Conservation (phyloP, 2,113 vertebrate genomes). For the Xenopus laevis region DNA sequence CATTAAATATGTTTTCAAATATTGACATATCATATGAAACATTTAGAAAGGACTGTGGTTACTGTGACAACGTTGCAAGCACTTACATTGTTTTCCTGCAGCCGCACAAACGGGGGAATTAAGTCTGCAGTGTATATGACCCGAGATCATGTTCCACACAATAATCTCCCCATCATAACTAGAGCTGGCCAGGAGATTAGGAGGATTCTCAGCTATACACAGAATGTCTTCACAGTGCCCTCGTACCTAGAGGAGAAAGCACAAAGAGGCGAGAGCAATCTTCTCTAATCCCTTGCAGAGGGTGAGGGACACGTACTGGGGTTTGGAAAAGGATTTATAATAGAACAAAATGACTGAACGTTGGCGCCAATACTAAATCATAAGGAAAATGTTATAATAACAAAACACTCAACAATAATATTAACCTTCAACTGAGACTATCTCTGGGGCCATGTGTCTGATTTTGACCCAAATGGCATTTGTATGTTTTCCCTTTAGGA, state of each 20-base stretch:
- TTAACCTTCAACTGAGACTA: too few relatives aligned
- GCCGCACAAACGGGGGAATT: constrained; percentile 39
- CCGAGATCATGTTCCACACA: constrained; percentile 68
- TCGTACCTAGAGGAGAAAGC: constrained; percentile 45
- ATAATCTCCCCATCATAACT: constrained; percentile 67
- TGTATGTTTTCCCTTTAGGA: too few relatives aligned
- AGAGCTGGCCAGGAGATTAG: constrained; percentile 62
- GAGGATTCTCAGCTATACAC: constrained; percentile 67
- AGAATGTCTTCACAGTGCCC: constrained; percentile 66
- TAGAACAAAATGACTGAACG: too few relatives aligned
- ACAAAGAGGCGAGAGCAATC: neutral
- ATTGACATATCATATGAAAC: too few relatives aligned
- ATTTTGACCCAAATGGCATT: too few relatives aligned
- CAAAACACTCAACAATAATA: too few relatives aligned
- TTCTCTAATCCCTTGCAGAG: neutral
- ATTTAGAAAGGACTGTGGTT: neutral
- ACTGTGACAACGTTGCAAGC: neutral
- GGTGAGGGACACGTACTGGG: neutral
- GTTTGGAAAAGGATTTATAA: too few relatives aligned
- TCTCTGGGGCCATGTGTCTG: too few relatives aligned
- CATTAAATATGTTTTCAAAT: too few relatives aligned
- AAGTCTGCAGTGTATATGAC: constrained; percentile 57
- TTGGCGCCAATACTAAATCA: too few relatives aligned
- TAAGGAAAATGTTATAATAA: too few relatives aligned
- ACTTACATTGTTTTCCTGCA: constrained; percentile 47